These are phyloP conservation scores for Sebastes taczanowskii DNA, from an alignment of 2,797 vertebrate species.

Conservation along the genomic window DNA sequence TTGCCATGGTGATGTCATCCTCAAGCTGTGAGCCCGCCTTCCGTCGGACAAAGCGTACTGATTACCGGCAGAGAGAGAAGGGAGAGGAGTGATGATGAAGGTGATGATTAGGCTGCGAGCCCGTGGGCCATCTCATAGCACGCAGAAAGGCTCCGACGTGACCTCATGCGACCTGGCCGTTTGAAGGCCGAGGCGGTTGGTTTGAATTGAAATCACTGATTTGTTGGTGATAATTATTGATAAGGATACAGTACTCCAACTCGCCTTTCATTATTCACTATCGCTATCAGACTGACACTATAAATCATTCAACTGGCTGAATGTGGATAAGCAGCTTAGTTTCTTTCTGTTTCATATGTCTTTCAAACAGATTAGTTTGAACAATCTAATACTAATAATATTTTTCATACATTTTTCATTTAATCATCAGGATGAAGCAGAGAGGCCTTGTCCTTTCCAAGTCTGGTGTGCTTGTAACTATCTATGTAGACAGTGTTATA, in stretches of 20 bases:
- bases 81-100: conserved; percentile 43
- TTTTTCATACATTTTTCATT: too few relatives aligned
- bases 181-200: neutral
- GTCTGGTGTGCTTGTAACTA: too few relatives aligned
- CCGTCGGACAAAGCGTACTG: conserved; percentile 51
- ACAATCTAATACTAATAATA: too few relatives aligned
- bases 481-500: too few relatives aligned
- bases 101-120: conserved; percentile 41
- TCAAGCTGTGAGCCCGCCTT: conserved; percentile 55
- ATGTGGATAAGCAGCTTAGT: too few relatives aligned
- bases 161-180: neutral
- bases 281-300: too few relatives aligned
- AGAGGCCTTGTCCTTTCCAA: too few relatives aligned
- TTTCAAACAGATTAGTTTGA: too few relatives aligned
- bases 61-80: conserved; percentile 51
- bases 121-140: conserved; percentile 7
- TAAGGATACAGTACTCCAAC: neutral
- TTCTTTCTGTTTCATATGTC: too few relatives aligned
- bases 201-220: neutral
- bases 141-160: neutral
- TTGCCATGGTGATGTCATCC: conserved; percentile 67
- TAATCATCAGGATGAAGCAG: too few relatives aligned
- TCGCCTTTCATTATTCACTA: too few relatives aligned
- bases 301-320: too few relatives aligned
- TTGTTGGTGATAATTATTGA: neutral